These are phyloP conservation scores for Cyprinodon diabolis DNA, from an alignment of 2,797 vertebrate species.

Conservation along the genomic window DNA sequence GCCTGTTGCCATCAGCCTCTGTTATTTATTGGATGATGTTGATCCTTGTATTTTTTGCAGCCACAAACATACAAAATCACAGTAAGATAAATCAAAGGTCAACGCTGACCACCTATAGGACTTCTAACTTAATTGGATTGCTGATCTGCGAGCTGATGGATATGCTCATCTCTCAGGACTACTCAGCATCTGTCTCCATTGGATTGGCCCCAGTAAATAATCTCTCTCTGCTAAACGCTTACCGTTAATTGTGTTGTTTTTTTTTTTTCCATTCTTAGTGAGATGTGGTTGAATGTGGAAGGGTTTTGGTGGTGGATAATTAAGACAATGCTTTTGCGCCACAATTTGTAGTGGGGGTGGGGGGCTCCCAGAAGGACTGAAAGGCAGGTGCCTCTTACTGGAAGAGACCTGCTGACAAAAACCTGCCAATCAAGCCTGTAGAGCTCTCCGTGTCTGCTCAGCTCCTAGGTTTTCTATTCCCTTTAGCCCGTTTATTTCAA, in stretches of 20 bases:
- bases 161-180: constrained; percentile 76
- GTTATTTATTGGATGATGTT: not conserved
- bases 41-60: not conserved
- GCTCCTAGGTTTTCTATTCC: constrained; percentile 73
- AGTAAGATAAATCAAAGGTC: constrained; percentile 45
- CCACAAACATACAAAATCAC: not conserved
- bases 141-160: constrained; percentile 71
- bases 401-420: constrained; percentile 76
- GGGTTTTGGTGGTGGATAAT: constrained; percentile 70
- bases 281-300: constrained; percentile 46
- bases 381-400: constrained; percentile 82
- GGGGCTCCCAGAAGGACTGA: constrained; percentile 72
- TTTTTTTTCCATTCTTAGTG: constrained; percentile 41
- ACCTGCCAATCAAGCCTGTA: constrained; percentile 81
- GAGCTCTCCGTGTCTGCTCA: constrained; percentile 74
- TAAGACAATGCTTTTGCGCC: constrained; percentile 78
- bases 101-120: constrained; percentile 68
- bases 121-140: constrained; percentile 80
- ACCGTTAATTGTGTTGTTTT: constrained; percentile 81
- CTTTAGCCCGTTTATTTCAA: constrained; percentile 81
- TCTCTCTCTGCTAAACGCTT: constrained; percentile 77
- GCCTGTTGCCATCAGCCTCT: not conserved
- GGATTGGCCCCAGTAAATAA: constrained; percentile 81
- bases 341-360: constrained; percentile 61
- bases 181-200: constrained; percentile 71